phyloP scores from a whole-genome alignment of 2,888 invertebrate genomes.

The Cloeon dipterum region DNA sequence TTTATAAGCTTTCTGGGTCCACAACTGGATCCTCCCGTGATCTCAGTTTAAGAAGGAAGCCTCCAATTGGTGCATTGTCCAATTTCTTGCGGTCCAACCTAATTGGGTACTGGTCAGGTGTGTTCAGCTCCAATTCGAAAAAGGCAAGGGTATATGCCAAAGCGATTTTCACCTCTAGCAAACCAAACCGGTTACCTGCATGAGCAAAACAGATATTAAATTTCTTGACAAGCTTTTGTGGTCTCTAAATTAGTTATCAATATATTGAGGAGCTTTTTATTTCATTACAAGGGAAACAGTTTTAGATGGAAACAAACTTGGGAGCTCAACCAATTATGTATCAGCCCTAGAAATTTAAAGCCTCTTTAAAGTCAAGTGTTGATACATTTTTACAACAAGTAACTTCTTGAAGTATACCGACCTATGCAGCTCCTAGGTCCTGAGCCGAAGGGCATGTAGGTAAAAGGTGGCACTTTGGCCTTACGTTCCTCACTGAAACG shows the following conservation, averaged over 20 bases:
- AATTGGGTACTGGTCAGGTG: neutral
- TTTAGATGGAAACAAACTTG: too few species aligned
- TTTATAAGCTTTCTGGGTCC: too few species aligned
- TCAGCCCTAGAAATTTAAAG: too few species aligned
- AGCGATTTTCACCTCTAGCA: neutral
- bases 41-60: neutral
- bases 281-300: too few species aligned
- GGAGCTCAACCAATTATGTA: too few species aligned
- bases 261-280: too few species aligned
- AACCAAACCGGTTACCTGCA: neutral
- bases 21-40: neutral
- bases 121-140: slow-evolving; percentile 15
- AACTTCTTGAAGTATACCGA: too few species aligned
- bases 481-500: neutral
- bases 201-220: too few species aligned
- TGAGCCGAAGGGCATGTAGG: slow-evolving; percentile 1
- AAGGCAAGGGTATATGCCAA: slow-evolving; percentile 13
- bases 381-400: too few species aligned
- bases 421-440: slow-evolving; percentile 2
- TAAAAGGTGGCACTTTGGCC: neutral
- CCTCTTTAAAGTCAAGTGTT: too few species aligned
- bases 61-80: neutral
- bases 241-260: too few species aligned
- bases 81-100: neutral
- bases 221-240: too few species aligned